A percentile compares a stretch with the other conserved stretches of the same genome.
phyloP scores from a whole-genome alignment of 2,113 vertebrate genomes.

The Numida meleagris region DNA sequence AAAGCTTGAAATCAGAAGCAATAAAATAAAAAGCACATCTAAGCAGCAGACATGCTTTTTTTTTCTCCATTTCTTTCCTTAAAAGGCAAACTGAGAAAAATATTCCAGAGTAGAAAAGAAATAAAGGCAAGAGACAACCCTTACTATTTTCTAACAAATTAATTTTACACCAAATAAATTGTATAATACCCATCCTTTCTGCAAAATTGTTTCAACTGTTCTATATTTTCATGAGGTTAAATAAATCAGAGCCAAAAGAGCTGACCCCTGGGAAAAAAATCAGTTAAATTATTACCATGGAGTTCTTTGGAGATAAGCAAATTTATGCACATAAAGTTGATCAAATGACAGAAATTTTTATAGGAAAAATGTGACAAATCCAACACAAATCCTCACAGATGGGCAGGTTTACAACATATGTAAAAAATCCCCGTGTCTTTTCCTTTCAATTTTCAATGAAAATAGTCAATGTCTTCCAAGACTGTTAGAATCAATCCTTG shows the following conservation, averaged over 20 bases:
- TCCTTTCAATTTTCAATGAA: background rate
- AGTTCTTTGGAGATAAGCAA: background rate
- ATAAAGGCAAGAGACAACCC: background rate
- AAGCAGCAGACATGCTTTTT: background rate
- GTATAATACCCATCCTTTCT: background rate
- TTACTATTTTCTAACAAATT: background rate
- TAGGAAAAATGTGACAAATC: background rate
- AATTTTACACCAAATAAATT: background rate
- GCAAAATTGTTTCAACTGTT: background rate
- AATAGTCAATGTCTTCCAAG: background rate
- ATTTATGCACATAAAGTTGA: background rate
- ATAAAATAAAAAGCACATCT: background rate
- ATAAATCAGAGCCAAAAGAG: background rate
- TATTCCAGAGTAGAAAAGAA: background rate
- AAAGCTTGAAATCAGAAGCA: background rate
- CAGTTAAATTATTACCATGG: background rate
- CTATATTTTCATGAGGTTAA: background rate
- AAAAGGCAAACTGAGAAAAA: background rate
- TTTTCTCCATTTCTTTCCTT: background rate
- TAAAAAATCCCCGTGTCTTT: background rate
- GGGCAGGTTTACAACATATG: background rate
- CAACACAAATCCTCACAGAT: background rate
- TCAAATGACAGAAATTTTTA: background rate
- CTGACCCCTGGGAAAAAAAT: background rate
- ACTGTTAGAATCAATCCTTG: conserved; percentile 18